These are phyloP conservation scores for Stictonetta naevosa DNA, from an alignment of 2,113 vertebrate species.

Conservation along the genomic window DNA sequence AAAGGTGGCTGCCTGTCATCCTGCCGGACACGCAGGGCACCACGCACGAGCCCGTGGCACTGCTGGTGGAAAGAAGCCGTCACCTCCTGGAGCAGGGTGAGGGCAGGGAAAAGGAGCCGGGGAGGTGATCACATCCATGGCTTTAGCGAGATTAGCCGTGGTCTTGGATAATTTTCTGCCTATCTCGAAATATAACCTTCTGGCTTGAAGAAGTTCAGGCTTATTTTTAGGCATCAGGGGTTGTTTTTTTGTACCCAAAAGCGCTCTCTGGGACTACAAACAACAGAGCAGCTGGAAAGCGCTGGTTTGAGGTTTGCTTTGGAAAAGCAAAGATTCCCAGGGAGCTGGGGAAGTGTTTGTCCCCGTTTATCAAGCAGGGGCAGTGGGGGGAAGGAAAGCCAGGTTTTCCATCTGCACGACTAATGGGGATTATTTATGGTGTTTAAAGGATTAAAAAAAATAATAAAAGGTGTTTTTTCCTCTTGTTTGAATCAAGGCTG, in stretches of 20 bases:
- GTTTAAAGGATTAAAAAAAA: not conserved
- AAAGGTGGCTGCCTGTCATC: not conserved
- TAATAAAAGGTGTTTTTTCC: not conserved
- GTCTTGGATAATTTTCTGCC: not conserved
- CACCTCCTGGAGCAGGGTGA: not conserved
- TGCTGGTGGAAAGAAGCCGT: not conserved
- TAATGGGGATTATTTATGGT: not conserved
- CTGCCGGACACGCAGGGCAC: not conserved
- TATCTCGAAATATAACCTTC: not conserved
- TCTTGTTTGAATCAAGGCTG: not conserved
- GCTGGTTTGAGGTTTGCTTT: not conserved
- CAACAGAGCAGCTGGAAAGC: not conserved
- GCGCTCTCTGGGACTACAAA: not conserved
- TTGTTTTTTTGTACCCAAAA: not conserved
- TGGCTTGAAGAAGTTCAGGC: not conserved
- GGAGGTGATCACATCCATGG: not conserved
- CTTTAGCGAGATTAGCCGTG: not conserved
- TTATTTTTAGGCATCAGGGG: slow-evolving; percentile 18
- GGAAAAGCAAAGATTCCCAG: rapidly evolving
- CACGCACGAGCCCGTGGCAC: not conserved
- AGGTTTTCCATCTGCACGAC: not conserved
- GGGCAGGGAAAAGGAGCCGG: not conserved
- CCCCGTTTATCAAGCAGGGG: no score
- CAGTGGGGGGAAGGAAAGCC: not conserved
- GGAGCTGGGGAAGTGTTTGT: not conserved